Evolutionary conservation across 2,888 invertebrate genomes (phyloP).

Genomic region (Rhopalosiphum nymphaeae): DNA sequence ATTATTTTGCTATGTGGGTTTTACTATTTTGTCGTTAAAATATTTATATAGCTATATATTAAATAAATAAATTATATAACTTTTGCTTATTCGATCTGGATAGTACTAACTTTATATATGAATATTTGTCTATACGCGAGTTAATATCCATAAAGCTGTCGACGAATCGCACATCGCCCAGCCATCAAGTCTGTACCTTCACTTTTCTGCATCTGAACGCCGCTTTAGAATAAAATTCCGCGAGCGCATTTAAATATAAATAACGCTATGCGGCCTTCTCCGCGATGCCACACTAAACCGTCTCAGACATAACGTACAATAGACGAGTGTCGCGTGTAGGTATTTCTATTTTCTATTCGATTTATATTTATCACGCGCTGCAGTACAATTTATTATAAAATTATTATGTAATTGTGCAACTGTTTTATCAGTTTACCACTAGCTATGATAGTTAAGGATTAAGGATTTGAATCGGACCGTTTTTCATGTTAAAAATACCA

Average conservation of each 20-base stretch:
- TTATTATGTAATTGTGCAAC: background rate
- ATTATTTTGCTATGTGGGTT: background rate
- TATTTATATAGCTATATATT: too few species aligned
- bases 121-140: too few species aligned
- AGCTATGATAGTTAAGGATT: background rate
- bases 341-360: background rate
- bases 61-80: too few species aligned
- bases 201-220: background rate
- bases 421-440: background rate
- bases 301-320: background rate
- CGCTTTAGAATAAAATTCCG: background rate
- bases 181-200: background rate
- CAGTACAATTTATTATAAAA: background rate
- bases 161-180: background rate
- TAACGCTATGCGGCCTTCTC: background rate
- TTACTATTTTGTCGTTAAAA: background rate
- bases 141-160: background rate
- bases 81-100: background rate
- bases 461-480: background rate
- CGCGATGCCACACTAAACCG: background rate
- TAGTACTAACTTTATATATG: background rate
- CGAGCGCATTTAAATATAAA: background rate
- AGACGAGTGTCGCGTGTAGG: background rate
- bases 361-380: background rate
- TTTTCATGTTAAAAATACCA: background rate